Evolutionary conservation across 2,113 vertebrate species (phyloP).

Genomic region (Rhabdomys dilectus): DNA sequence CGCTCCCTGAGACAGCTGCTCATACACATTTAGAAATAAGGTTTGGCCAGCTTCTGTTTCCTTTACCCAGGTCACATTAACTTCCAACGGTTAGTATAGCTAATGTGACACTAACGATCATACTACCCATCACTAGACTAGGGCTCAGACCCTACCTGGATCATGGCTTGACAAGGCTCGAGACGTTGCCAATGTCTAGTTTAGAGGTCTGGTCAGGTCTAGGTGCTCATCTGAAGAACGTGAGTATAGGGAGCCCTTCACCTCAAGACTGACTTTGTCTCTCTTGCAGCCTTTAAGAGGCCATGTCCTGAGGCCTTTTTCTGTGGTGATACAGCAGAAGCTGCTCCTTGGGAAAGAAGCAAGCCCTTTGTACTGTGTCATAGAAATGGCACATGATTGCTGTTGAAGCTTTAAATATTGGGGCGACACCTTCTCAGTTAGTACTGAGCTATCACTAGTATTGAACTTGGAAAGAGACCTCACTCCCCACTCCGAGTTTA

Average conservation of each 20-base stretch:
- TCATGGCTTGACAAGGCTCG: neutral
- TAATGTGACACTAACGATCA: neutral
- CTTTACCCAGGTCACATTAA: neutral
- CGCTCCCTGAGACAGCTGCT: neutral
- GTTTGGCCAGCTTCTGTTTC: too few species aligned
- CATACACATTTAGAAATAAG: neutral
- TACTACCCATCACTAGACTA: neutral
- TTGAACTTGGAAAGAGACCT: neutral
- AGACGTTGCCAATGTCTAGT: neutral
- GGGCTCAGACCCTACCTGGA: neutral
- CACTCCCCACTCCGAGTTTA: accelerated
- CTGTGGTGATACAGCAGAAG: accelerated
- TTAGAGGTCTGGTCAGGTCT: neutral
- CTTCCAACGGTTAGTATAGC: neutral
- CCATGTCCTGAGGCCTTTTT: accelerated
- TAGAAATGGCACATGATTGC: neutral
- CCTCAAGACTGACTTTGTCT: too few species aligned
- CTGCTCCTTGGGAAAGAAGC: neutral
- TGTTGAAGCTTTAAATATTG: neutral
- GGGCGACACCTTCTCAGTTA: neutral
- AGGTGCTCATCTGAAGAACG: neutral
- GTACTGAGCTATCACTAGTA: neutral
- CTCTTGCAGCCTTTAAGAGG: accelerated
- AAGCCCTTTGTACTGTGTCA: too few species aligned
- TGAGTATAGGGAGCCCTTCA: too few species aligned